Evolutionary conservation across 2,113 vertebrate genomes (phyloP), one percentile per base, ranked within the genome.

Genomic region (Phyllostomus discolor): DNA sequence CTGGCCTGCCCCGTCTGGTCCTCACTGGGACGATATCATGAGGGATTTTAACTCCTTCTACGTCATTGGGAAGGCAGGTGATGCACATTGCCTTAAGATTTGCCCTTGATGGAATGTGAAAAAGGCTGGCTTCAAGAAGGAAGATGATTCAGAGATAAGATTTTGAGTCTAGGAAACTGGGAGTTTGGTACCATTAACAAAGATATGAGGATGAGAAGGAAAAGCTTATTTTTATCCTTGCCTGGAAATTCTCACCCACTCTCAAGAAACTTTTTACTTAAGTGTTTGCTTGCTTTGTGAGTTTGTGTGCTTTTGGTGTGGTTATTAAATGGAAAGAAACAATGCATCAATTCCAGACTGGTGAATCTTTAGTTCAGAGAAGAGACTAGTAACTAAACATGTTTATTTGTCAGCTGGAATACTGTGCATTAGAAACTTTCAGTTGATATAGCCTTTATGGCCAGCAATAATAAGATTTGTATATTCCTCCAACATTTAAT

Each of bases 141-240:
- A 84, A 91, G 88, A 31, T 88, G 70, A 90, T 70, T 97, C 33
- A 75, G 35, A 89, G 66, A 72, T 80, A 87, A 92, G 19, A 69
- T 46, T 92, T 54, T 48, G 26, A 90, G 73, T 73, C 52, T 93
- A 66, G 59, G 19, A 94, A 96, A 70, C 96, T 78, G 64, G n/a
- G 73, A 89, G 15, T 85, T 66, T 69, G 72, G 33, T 95, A 41
- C 78, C 24, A 38, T 94, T 76, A 80, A 84, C 41, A 90, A 43
- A 95, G 59, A 26, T n/a, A n/a, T 0, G 11, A 28, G 50, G 7
- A 69, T 90, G 70, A 50, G 28, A 35, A 54, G 33, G 43, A 82
- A 95, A 19, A 67, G 22, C 81, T 95, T 78, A 43, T 48, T 94
- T 98, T 94, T 86, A 41, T 94, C 88, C 52, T 95, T 95, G 41